A percentile compares a stretch with the other conserved stretches of the same genome.
Conservation (phyloP, 1,140 invertebrate genomes). For the Lineus longissimus region DNA sequence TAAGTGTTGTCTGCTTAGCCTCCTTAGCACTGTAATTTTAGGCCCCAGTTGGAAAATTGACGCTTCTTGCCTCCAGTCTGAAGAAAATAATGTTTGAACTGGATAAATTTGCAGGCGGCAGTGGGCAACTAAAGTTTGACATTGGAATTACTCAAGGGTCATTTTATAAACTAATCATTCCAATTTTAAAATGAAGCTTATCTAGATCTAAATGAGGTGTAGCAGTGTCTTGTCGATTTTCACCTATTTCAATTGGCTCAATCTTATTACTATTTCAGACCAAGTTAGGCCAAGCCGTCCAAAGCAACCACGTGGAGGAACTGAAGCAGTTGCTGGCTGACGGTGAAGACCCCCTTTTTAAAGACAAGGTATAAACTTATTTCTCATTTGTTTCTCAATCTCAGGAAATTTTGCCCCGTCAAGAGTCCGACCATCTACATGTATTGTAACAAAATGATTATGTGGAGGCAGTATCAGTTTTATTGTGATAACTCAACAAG, state of each 20-base stretch:
- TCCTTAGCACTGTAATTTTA: too few relatives aligned
- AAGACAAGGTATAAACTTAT: conserved; percentile 27
- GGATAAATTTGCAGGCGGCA: too few relatives aligned
- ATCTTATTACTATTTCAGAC: conserved; percentile 25
- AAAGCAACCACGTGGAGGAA: conserved; percentile 18
- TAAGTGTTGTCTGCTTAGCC: too few relatives aligned
- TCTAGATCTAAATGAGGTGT: background rate
- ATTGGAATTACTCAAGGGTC: background rate
- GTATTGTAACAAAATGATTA: too few relatives aligned
- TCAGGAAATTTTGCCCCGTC: background rate
- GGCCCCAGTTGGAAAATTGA: too few relatives aligned
- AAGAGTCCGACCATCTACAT: background rate
- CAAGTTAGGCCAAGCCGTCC: conserved; percentile 33
- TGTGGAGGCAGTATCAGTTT: too few relatives aligned
- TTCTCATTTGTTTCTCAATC: background rate
- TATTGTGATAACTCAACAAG: too few relatives aligned
- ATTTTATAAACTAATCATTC: too few relatives aligned
- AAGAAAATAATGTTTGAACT: too few relatives aligned
- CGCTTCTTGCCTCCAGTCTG: too few relatives aligned
- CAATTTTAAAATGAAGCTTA: background rate
- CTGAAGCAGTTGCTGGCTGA: conserved; percentile 23
- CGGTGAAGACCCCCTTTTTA: conserved; percentile 28
- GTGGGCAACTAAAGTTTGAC: background rate
- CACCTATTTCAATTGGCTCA: background rate
- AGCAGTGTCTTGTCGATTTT: background rate